A percentile compares a stretch with the other conserved stretches of the same genome.
phyloP scores from a whole-genome alignment of 2,797 vertebrate genomes.

The Chaetophractus vellerosus region DNA sequence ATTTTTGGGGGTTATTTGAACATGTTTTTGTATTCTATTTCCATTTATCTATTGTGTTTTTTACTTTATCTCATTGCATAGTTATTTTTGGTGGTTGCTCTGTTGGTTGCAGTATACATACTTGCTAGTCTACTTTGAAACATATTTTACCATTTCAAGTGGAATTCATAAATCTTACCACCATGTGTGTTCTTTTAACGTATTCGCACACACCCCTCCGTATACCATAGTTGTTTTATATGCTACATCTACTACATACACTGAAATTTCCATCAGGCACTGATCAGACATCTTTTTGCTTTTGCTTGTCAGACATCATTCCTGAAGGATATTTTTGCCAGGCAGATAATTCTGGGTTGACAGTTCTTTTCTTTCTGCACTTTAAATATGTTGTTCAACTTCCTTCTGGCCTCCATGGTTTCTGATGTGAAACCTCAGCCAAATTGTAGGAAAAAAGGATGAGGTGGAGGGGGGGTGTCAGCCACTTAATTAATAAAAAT shows the following conservation, averaged over 20 bases:
- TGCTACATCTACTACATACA: neutral
- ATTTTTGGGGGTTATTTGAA: neutral
- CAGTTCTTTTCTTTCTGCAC: neutral
- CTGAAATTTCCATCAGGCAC: neutral
- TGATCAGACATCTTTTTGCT: neutral
- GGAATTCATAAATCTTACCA: neutral
- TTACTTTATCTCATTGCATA: neutral
- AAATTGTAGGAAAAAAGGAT: neutral
- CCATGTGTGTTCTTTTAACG: neutral
- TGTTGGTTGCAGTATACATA: neutral
- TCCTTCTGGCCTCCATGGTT: neutral
- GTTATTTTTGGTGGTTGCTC: neutral
- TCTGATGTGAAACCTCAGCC: neutral
- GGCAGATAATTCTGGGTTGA: constrained; percentile 16
- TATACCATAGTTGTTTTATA: neutral
- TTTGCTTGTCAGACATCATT: neutral
- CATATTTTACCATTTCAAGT: neutral
- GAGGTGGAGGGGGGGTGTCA: neutral
- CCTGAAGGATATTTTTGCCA: neutral
- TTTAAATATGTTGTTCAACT: neutral
- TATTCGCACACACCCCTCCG: neutral
- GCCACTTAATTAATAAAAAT: constrained; percentile 10
- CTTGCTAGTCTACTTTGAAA: neutral
- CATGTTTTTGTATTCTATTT: constrained; percentile 1
- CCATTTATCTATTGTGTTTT: neutral